Evolutionary conservation across 2,113 vertebrate species (phyloP).

Genomic region (Bos indicus): DNA sequence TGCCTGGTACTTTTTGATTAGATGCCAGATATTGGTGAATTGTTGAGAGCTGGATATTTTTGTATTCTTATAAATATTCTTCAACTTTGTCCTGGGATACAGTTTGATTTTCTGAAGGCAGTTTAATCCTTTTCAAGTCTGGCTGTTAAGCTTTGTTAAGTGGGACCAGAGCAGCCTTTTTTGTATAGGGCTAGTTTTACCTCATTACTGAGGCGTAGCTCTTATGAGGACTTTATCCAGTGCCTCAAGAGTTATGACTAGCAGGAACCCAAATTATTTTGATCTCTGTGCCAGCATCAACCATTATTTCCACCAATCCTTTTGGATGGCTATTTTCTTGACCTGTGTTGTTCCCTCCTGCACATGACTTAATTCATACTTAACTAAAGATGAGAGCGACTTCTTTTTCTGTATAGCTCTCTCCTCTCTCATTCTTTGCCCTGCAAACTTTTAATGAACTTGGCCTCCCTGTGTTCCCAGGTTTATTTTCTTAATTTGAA

Average conservation of each 20-base stretch:
- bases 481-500: neutral
- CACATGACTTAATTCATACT: neutral
- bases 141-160: neutral
- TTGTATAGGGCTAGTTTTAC: neutral
- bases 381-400: neutral
- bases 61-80: neutral
- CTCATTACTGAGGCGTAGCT: neutral
- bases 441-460: neutral
- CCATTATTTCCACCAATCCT: neutral
- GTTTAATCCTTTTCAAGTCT: neutral
- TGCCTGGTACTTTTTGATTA: neutral
- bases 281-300: neutral
- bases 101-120: neutral
- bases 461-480: neutral
- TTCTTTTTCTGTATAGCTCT: neutral
- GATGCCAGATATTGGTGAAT: neutral
- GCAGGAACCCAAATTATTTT: neutral
- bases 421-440: neutral
- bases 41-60: neutral
- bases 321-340: conserved; percentile 21
- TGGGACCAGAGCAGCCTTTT: neutral
- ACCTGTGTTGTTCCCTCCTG: neutral
- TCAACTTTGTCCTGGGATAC: neutral
- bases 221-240: neutral
- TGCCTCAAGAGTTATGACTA: neutral